Evolutionary conservation across 2,797 vertebrate genomes (phyloP), one percentile per base, ranked within the genome.

Genomic region (Gallinago nigripennis): DNA sequence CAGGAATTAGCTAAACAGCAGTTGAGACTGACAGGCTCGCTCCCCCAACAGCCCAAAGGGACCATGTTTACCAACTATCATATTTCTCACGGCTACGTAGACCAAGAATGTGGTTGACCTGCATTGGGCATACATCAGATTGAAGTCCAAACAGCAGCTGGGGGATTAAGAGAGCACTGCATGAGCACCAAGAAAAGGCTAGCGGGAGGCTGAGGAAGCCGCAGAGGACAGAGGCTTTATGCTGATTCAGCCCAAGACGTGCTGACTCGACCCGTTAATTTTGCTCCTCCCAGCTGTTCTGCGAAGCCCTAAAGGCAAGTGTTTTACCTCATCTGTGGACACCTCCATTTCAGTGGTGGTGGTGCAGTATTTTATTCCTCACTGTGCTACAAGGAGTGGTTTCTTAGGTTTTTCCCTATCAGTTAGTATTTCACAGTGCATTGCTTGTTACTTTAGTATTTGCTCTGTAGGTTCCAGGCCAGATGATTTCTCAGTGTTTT

Each of bases 261-360:
- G 15, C 48, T 56, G 28, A 30, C 24, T 23, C 0, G 0, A 11
- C 9, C 13, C 17, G 23, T 51, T 58, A 18, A 45, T 71, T 66
- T 23, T 54, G n/a, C 30, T 82, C 28, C 43, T 80, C 19, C 23
- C 9, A 35, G 23, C 11, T 80, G 30, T 57, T 77, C 57, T 39
- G 27, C 45, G 57, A 39, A 60, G n/a, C 50, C n/a, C 43, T 33
- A 54, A 63, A 66, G 4, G 0, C 0, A 1, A 65, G 37, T 16
- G 12, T 4, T 65, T 69, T 23, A 13, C 28, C 33, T 20, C 10
- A 11, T 8, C 16, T 63, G 41, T 9, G 25, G 63, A 30, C 41
- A 51, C 24, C n/a, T 45, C 6, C 2, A 4, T 82, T 90, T 76
- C 35, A 7, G 7, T 28, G 16, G 14, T 66, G 18, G 8, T 28